These are phyloP conservation scores for Trichomycterus rosablanca DNA, from an alignment of 2,113 vertebrate species.

Conservation along the genomic window DNA sequence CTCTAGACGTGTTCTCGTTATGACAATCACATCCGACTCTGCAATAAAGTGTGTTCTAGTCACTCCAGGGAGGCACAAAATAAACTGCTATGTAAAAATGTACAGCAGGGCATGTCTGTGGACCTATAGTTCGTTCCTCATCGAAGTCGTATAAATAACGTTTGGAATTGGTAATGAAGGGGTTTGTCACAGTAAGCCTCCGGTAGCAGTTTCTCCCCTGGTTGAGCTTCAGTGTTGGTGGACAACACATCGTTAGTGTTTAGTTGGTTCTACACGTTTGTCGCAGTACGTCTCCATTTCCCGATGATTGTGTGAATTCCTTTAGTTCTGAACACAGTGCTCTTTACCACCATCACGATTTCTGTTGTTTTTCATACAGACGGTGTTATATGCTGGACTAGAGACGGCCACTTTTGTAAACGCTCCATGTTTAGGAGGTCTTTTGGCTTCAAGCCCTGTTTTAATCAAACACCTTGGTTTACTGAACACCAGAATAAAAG, in stretches of 20 bases:
- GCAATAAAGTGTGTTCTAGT: neutral
- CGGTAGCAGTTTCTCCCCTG: constrained; percentile 47
- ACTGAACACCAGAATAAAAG: neutral
- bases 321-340: constrained; percentile 19
- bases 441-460: neutral
- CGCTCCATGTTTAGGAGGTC: neutral
- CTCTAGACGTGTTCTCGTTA: too few species aligned
- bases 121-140: constrained; percentile 24
- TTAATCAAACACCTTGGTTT: neutral
- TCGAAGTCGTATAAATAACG: constrained; percentile 28
- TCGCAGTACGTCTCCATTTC: too few species aligned
- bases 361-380: constrained; percentile 9
- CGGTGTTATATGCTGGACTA: neutral
- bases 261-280: neutral
- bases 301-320: constrained; percentile 6
- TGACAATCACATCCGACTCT: too few species aligned
- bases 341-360: neutral
- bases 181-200: constrained; percentile 56
- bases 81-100: constrained; percentile 1
- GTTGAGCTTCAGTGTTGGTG: constrained; percentile 22
- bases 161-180: constrained; percentile 24
- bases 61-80: constrained; percentile 17
- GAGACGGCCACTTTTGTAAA: neutral
- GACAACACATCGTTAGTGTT: neutral
- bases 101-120: constrained; percentile 2